phyloP scores from a whole-genome alignment of 1,140 invertebrate genomes.

The Plodia interpunctella region DNA sequence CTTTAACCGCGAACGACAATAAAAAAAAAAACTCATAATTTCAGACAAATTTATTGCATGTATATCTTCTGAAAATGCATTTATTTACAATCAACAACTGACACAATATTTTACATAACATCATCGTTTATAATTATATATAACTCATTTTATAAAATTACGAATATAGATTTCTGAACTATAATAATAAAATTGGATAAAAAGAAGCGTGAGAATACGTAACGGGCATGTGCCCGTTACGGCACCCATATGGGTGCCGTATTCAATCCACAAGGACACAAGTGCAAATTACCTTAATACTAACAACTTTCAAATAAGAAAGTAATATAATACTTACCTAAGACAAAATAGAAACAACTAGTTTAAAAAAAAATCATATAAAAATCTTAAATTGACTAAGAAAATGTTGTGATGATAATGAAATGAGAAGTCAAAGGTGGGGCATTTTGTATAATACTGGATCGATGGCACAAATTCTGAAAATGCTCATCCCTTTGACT shows the following conservation, averaged over 20 bases:
- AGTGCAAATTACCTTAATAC: conserved; percentile 70
- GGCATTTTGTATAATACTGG: conserved; percentile 71
- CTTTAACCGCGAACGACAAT: conserved; percentile 44
- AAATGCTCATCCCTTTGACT: conserved; percentile 70
- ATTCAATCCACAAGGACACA: conserved; percentile 76
- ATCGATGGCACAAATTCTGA: conserved; percentile 71
- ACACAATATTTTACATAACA: conserved; percentile 71
- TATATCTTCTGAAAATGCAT: conserved; percentile 74
- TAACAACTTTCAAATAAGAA: conserved; percentile 72
- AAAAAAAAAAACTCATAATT: conserved; percentile 67
- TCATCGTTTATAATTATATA: conserved; percentile 49
- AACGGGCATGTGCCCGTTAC: conserved; percentile 52
- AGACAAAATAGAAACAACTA: conserved; percentile 74
- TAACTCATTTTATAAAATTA: conserved; percentile 59
- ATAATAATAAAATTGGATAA: conserved; percentile 49
- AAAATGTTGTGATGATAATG: conserved; percentile 74
- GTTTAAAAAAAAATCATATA: conserved; percentile 65
- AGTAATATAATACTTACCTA: conserved; percentile 72
- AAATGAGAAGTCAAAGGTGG: conserved; percentile 67
- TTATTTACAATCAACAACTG: conserved; percentile 73
- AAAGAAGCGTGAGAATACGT: conserved; percentile 70
- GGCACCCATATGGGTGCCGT: too few species aligned
- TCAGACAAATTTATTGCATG: conserved; percentile 74
- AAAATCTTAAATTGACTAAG: conserved; percentile 74
- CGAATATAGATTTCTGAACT: conserved; percentile 53